Evolutionary conservation across 2,113 vertebrate species (phyloP), one percentile per base, ranked within the genome.

Genomic region (Typhlomys cinereus): DNA sequence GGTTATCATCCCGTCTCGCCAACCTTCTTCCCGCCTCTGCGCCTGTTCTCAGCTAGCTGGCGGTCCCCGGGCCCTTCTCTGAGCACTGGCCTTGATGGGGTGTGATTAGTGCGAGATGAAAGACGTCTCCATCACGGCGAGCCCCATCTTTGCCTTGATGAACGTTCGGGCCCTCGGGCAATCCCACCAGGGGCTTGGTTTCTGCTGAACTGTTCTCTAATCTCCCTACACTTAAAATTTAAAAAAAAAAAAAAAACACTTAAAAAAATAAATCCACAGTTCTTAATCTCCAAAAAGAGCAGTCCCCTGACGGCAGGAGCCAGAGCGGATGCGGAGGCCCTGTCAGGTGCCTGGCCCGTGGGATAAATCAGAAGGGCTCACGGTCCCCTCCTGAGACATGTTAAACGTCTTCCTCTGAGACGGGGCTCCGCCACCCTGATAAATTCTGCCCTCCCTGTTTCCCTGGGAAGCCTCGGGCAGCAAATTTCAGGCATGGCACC

Each of bases 391-490:
- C 50, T 0, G 14, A 71, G 59, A 92, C 15, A 11, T 8, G 34
- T 75, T 81, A 95, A 88, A 82, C 1, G 2, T 31, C 54, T 50
- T 71, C 44, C 9, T 74, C 57, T 0, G 2, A 34, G 34, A 27
- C 83, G 3, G 0, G 46, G n/a, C 66, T 80, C 69, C 34, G 4
- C 36, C 34, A 13, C 52, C 74, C 85, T 23, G 5, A 92, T 96
- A 88, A 95, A 94, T 95, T 66, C 90, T 95, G 61, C 79, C 90
- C 66, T 89, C 82, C 74, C 70, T 50, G n/a, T n/a, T 80, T 73
- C 29, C 50, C 75, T 3, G 0, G 86, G 64, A 91, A 92, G 54
- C 85, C 90, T 93, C 5, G 0, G 88, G 83, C 75, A 90, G 59
- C 88, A 81, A 93, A 94, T 92, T 83, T 87, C 80, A 59, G 85